phyloP scores from a whole-genome alignment of 2,797 vertebrate genomes.

The Leuciscus waleckii region DNA sequence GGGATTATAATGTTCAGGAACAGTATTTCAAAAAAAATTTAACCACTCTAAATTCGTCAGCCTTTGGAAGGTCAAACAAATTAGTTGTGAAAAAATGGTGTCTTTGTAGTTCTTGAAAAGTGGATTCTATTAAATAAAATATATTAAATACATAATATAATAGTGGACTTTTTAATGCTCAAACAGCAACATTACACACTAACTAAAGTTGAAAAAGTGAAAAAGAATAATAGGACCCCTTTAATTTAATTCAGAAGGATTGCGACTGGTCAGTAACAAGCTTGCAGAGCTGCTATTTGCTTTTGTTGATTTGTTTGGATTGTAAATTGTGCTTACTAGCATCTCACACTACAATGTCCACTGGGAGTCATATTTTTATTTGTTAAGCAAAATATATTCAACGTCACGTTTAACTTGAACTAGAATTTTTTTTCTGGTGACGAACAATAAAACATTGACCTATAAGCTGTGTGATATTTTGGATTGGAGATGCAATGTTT shows the following conservation, averaged over 20 bases:
- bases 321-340: conserved; percentile 54
- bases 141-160: too few relatives aligned
- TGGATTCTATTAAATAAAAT: too few relatives aligned
- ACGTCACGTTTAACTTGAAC: conserved; percentile 25
- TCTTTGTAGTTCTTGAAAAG: too few relatives aligned
- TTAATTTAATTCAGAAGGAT: conserved; percentile 49
- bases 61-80: too few relatives aligned
- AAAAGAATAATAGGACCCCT: background rate
- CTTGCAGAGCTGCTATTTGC: conserved; percentile 44
- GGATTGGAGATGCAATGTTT: conserved; percentile 8
- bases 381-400: conserved; percentile 52
- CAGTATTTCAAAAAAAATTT: too few relatives aligned
- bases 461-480: background rate
- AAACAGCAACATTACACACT: too few relatives aligned
- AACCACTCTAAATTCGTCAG: too few relatives aligned
- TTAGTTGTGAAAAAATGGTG: too few relatives aligned
- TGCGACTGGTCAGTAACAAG: conserved; percentile 49
- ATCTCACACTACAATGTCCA: conserved; percentile 35
- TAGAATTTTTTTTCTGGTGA: background rate
- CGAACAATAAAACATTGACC: background rate
- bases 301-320: conserved; percentile 58
- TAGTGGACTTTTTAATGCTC: too few relatives aligned
- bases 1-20: too few relatives aligned
- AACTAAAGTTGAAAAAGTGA: too few relatives aligned
- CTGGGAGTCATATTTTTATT: conserved; percentile 52